phyloP scores from a whole-genome alignment of 2,797 vertebrate genomes.

The Liasis olivaceus region DNA sequence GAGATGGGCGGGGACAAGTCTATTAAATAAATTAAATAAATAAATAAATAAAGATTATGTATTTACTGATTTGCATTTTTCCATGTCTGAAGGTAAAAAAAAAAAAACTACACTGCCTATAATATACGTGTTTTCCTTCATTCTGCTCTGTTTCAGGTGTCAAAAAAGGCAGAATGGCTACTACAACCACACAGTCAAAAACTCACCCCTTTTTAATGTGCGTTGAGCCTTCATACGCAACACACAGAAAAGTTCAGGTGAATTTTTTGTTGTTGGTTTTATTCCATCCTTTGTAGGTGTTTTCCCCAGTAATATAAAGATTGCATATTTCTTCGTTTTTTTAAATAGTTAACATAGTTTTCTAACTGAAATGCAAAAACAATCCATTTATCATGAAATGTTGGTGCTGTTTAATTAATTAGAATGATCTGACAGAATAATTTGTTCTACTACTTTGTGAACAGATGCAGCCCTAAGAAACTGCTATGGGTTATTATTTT shows the following conservation, averaged over 20 bases:
- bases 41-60: neutral
- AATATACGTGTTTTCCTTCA: neutral
- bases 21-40: no score
- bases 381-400: neutral
- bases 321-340: neutral
- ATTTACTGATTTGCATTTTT: neutral
- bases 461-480: neutral
- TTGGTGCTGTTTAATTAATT: neutral
- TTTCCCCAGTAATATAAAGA: neutral
- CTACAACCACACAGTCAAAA: neutral
- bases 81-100: neutral
- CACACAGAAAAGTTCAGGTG: neutral
- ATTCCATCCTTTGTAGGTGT: neutral
- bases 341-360: neutral
- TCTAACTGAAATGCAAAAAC: neutral
- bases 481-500: neutral
- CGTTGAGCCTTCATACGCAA: neutral
- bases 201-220: neutral
- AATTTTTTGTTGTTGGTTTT: neutral
- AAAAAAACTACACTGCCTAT: neutral
- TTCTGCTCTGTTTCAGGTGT: neutral
- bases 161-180: neutral
- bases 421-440: neutral
- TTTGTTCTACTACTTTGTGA: neutral
- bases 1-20: no score